These are phyloP conservation scores for Andrena flavipes DNA, from an alignment of 2,888 invertebrate species.

Conservation along the genomic window DNA sequence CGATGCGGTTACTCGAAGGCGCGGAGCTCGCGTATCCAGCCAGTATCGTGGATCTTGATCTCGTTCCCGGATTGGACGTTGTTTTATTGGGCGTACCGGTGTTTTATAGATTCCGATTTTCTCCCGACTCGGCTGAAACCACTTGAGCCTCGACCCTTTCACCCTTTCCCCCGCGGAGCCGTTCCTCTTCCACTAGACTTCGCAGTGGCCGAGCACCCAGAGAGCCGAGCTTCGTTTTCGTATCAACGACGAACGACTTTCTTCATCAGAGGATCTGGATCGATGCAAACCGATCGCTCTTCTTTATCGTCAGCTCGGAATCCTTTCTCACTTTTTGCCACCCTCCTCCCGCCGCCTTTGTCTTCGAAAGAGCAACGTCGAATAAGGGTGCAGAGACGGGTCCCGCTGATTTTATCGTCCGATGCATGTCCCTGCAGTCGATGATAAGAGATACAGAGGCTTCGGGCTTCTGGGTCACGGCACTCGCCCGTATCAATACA, in stretches of 20 bases:
- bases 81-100: conserved; percentile 71
- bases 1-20: conserved; percentile 51
- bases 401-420: conserved; percentile 45
- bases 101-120: conserved; percentile 77
- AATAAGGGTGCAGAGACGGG: conserved; percentile 16
- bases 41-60: conserved; percentile 58
- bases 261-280: conserved; percentile 42
- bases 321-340: not conserved
- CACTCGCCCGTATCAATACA: not conserved
- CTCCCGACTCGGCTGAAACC: conserved; percentile 46
- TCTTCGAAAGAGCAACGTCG: not conserved
- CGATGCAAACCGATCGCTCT: conserved; percentile 37
- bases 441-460: conserved; percentile 52
- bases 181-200: not conserved
- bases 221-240: conserved; percentile 55
- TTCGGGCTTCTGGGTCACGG: conserved; percentile 5
- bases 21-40: conserved; percentile 31
- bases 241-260: conserved; percentile 61
- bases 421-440: conserved; percentile 29
- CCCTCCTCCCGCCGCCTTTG: not conserved
- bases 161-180: conserved; percentile 10
- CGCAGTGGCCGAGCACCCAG: conserved; percentile 2
- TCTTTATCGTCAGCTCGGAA: conserved; percentile 30
- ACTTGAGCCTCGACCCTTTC: conserved; percentile 40
- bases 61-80: conserved; percentile 64